Conservation (phyloP, 1,140 invertebrate genomes). For the Papilio polyxenes region DNA sequence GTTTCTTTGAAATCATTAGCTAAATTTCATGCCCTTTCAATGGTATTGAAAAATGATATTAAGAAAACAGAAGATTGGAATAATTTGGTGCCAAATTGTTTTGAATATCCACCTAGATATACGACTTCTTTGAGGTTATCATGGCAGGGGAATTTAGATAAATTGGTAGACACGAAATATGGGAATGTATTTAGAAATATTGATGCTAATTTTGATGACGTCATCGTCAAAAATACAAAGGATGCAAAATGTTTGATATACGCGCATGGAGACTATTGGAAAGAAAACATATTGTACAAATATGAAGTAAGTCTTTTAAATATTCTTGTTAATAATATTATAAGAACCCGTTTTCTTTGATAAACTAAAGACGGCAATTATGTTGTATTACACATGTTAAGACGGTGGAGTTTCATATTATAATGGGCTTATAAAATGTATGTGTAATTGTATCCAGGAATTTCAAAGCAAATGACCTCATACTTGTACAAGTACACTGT, state of each 20-base stretch:
- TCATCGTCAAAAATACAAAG: conserved; percentile 15
- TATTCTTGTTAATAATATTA: background rate
- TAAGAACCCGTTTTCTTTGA: too few species aligned
- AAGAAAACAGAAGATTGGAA: conserved; percentile 17
- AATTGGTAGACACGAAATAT: conserved; percentile 44
- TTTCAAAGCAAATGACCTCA: too few species aligned
- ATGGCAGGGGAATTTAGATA: conserved; percentile 38
- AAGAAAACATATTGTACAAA: conserved; percentile 52
- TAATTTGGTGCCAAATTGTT: conserved; percentile 38
- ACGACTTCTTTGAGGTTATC: conserved; percentile 32
- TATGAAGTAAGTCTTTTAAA: conserved; percentile 42
- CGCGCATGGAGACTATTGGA: conserved; percentile 52
- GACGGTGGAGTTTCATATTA: too few species aligned
- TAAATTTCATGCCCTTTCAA: conserved; percentile 48
- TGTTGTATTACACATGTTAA: too few species aligned
- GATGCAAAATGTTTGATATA: conserved; percentile 44
- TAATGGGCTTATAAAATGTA: too few species aligned
- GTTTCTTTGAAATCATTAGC: conserved; percentile 42
- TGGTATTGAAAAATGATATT: conserved; percentile 41
- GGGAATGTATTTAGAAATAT: conserved; percentile 36
- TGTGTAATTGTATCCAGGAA: too few species aligned
- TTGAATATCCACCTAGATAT: conserved; percentile 37
- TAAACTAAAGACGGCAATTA: too few species aligned
- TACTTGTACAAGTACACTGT: too few species aligned
- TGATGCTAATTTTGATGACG: conserved; percentile 37